Evolutionary conservation across 1,140 invertebrate genomes (phyloP), one percentile per base, ranked within the genome.

Genomic region (Lordiphosa stackelbergi): DNA sequence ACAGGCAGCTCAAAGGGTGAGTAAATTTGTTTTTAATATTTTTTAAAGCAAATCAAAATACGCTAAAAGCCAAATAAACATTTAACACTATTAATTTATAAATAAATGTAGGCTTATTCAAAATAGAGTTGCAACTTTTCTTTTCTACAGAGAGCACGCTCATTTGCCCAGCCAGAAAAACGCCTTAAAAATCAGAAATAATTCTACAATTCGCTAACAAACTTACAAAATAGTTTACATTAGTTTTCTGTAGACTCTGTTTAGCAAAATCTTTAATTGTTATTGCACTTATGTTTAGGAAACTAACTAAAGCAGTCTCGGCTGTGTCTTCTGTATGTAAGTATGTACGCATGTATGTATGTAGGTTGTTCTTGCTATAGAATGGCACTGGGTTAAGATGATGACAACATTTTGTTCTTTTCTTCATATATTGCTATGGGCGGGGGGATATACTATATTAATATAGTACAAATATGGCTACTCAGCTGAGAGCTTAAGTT

Each of bases 231-330:
- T 38, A 74, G 6, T 6, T 31, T 31, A 31, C 28, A 31, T 31
- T 31, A 31, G 28, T 2, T 22, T 35, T 11, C 16, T 73, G 19
- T 81, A 79, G 75, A 79, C 75, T 79, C 75, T 79, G 62, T 69
- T 51, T 77, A 79, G 75, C 74, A 81, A 79, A 74, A 49, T 49
- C 47, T 66, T 60, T 47, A 34, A 7, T 22, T 37, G 16, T 37
- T 78, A 79, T 83, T 81, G 75, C 77, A 81, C 75, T 79, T 83
- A 83, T 60, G 49, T 43, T 63, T 69, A 45, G 31, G 16, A 19
- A 64, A 81, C 77, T 83, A 83, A 75, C 77, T 81, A 83, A 81
- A 83, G 75, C 75, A 81, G 75, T 81, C 75, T 81, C 77, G 75
- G 68, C 68, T 81, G 59, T 81, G 51, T 74, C 49, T 66, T 45